phyloP scores from a whole-genome alignment of 1,140 invertebrate species.

The Colletes gigas region DNA sequence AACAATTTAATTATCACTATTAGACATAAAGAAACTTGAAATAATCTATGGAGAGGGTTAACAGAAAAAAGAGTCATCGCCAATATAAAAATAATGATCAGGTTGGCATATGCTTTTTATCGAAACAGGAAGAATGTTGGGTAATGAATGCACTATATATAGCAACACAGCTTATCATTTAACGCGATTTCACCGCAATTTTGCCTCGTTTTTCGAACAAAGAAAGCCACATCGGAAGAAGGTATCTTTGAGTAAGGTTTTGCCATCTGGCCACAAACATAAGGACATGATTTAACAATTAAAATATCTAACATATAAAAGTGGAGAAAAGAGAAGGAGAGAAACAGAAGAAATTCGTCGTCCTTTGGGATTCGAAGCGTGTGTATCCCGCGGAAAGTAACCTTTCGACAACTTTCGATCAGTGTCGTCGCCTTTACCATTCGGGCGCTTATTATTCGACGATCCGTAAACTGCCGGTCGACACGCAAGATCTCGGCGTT shows the following conservation, averaged over 20 bases:
- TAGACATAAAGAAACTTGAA: too few relatives aligned
- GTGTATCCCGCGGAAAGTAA: not conserved
- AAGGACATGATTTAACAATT: too few relatives aligned
- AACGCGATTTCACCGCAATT: constrained; percentile 1
- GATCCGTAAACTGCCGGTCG: not conserved
- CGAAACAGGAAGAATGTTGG: not conserved
- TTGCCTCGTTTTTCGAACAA: not conserved
- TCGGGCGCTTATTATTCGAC: not conserved
- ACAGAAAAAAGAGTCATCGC: not conserved
- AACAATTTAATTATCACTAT: not conserved
- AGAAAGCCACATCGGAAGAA: not conserved
- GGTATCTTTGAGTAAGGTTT: not conserved
- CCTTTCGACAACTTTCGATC: not conserved
- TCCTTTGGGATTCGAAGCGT: too few relatives aligned
- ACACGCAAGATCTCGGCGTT: not conserved
- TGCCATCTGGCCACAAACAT: too few relatives aligned
- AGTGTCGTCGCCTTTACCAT: not conserved
- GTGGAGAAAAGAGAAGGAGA: too few relatives aligned
- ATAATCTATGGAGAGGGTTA: too few relatives aligned
- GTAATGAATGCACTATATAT: too few relatives aligned
- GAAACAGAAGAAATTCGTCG: not conserved
- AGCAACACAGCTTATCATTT: constrained; percentile 16
- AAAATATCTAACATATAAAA: not conserved
- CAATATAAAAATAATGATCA: too few relatives aligned
- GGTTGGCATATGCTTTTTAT: not conserved